A percentile compares a stretch with the other conserved stretches of the same genome.
These are phyloP conservation scores for Coilia nasus DNA, from an alignment of 2,797 vertebrate genomes.

Conservation along the genomic window DNA sequence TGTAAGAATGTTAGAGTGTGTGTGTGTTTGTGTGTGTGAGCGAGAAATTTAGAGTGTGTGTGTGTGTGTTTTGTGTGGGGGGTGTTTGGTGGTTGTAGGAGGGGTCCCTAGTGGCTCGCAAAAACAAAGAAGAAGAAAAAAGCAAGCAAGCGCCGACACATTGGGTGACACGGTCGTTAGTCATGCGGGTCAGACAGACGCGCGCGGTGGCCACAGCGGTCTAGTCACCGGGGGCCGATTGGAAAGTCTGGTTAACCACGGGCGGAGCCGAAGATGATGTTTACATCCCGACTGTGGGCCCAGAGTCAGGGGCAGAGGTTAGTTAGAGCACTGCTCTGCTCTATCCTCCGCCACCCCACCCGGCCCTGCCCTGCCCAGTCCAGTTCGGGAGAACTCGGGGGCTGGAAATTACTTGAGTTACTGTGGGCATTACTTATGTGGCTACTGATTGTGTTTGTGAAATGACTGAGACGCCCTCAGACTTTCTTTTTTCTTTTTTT, in stretches of 20 bases:
- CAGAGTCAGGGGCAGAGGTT: conserved; percentile 47
- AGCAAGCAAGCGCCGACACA: conserved; percentile 52
- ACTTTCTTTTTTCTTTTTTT: background rate
- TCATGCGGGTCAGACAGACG: conserved; percentile 61
- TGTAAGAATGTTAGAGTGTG: conserved; percentile 27
- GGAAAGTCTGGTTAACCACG: conserved; percentile 76
- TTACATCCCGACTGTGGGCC: conserved; percentile 68
- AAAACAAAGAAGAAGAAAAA: background rate
- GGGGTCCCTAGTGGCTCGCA: background rate
- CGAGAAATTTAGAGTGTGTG: background rate
- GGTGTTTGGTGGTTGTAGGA: conserved; percentile 14
- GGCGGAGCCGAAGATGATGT: conserved; percentile 63
- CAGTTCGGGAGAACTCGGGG: background rate
- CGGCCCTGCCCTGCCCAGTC: no score
- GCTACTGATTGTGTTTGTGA: conserved; percentile 27
- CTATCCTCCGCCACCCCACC: background rate
- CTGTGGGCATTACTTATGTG: conserved; percentile 21
- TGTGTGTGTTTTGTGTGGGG: conserved; percentile 38
- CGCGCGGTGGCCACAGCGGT: conserved; percentile 60
- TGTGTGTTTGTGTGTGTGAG: conserved; percentile 56
- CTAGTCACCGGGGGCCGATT: conserved; percentile 57
- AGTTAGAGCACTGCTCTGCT: conserved; percentile 18
- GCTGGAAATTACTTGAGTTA: conserved; percentile 22
- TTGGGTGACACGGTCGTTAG: conserved; percentile 69
- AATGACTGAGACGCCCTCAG: conserved; percentile 19